Base-by-base conservation (phyloP, 1,140 invertebrate species). In the Belonocnema kinseyi region DNA sequence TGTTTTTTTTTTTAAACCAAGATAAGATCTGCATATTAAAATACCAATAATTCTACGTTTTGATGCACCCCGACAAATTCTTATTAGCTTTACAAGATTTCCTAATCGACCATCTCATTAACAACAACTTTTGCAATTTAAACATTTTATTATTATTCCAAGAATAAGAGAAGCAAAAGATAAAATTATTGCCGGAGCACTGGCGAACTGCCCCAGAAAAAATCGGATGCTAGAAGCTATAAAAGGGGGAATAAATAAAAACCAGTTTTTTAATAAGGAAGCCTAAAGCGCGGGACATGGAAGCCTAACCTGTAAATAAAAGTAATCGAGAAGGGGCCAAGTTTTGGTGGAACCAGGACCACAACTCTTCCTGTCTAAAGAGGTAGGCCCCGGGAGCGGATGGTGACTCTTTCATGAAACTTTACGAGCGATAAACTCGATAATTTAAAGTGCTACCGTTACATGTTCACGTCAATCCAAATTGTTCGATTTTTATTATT, bases 391-490 rank as follows among this genome's bases (percentile, higher is more conserved):
- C 16, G 50, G 58, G 61, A 71, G 50, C 75, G 11, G 21, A 52
- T 33, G 46, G 50, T 19, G 53, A 54, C 46, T 26, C 46, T n/a
- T 21, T n/a, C 17, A 70, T 6, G 46, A 52, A 51, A 52, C 10
- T 76, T 76, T 72, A 76, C 53, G 21, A 26, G 53, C 51, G 61
- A 76, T 76, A 76, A 76, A 71, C 75, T 56, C 70, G 50, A 71
- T 76, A 72, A 76, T 2, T 40, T 66, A 66, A 66, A 14, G 61
- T 40, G 33, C 58, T 12, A 33, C 33, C 26, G n/a, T 66, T 66
- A 14, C 61, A 33, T 33, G 26, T 26, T 66, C 58, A 14, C 21
- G 58, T 66, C 58, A 16, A 66, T 66, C 26, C 26, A 33, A 5
- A 33, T 33, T 33, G 26, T 33, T 33, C 26, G 26, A 33, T 33